phyloP scores from a whole-genome alignment of 2,797 vertebrate species.

The Hybognathus amarus region DNA sequence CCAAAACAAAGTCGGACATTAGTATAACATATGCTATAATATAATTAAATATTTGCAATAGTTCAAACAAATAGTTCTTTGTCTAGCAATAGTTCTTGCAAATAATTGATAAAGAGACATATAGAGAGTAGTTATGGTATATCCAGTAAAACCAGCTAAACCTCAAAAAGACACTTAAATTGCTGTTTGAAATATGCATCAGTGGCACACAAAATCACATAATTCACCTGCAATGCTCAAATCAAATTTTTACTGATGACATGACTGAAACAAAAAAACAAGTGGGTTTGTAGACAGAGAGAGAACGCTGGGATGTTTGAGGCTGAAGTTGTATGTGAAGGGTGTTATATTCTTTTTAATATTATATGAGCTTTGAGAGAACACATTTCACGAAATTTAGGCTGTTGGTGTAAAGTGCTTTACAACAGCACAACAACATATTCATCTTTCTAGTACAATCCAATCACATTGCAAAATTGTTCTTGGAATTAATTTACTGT shows the following conservation, averaged over 20 bases:
- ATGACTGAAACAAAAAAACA: constrained; percentile 1
- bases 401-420: not conserved
- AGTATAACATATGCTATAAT: not conserved
- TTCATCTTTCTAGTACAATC: not conserved
- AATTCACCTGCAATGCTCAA: not conserved
- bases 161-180: not conserved
- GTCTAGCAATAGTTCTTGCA: no score
- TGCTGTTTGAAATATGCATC: not conserved
- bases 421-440: constrained; percentile 1
- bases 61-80: no score
- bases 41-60: not conserved
- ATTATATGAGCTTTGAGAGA: constrained; percentile 38
- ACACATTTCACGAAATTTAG: constrained; percentile 10
- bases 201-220: not conserved
- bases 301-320: not conserved
- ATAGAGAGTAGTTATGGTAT: not conserved
- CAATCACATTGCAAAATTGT: not conserved
- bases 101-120: not conserved
- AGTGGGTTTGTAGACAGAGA: not conserved
- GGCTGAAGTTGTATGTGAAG: not conserved
- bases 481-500: not conserved
- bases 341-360: constrained; percentile 36
- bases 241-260: constrained; percentile 19
- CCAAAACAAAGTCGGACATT: not conserved
- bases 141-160: not conserved